Conservation (phyloP, 2,113 vertebrate species). For the Haemorhous mexicanus region DNA sequence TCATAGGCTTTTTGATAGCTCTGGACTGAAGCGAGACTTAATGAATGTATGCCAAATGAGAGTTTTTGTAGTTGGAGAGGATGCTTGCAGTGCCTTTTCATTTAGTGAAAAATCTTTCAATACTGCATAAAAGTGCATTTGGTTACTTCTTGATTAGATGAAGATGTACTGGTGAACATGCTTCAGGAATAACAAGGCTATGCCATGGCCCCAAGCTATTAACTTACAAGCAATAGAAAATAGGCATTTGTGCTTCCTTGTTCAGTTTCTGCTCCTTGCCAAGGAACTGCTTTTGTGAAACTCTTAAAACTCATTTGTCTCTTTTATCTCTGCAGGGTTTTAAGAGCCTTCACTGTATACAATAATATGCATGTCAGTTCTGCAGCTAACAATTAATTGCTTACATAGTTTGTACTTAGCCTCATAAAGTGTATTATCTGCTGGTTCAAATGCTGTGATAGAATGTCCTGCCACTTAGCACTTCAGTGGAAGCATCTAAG, state of each 20-base stretch:
- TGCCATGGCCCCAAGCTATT: neutral
- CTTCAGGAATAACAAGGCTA: neutral
- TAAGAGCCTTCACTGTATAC: neutral
- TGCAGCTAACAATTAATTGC: neutral
- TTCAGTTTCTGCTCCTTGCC: neutral
- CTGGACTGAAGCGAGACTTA: neutral
- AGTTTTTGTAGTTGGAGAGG: neutral
- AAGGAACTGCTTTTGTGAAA: neutral
- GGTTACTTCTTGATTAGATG: neutral
- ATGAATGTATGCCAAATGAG: neutral
- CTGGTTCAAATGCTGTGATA: neutral
- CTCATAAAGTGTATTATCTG: neutral
- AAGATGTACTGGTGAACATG: neutral
- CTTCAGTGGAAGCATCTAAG: neutral
- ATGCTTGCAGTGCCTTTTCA: neutral
- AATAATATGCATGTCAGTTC: accelerated
- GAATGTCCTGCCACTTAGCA: neutral
- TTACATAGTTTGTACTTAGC: neutral
- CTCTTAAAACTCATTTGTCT: neutral
- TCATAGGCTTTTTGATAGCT: neutral
- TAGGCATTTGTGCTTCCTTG: neutral
- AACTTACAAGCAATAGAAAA: neutral
- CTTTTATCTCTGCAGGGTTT: neutral
- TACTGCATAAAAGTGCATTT: neutral
- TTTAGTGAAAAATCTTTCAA: neutral